A percentile compares a stretch with the other conserved stretches of the same genome.
Conservation (phyloP, 1,140 invertebrate species). For the silkworm (Bombyx mori) region ASM3026992v2 NC_085111.1:12129501-12130000, state of each 20-base stretch:
- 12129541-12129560: slow-evolving; percentile 49
- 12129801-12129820: slow-evolving; percentile 65
- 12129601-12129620: slow-evolving; percentile 14
- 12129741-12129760: slow-evolving; percentile 69
- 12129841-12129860: slow-evolving; percentile 56
- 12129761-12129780: slow-evolving; percentile 57
- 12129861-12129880: slow-evolving; percentile 63
- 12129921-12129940: not conserved
- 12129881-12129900: slow-evolving; percentile 42
- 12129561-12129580: slow-evolving; percentile 22
- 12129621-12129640: slow-evolving; percentile 41
- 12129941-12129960: not conserved
- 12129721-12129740: slow-evolving; percentile 67
- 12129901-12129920: slow-evolving; percentile 27
- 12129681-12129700: slow-evolving; percentile 64
- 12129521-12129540: slow-evolving; percentile 56
- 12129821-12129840: slow-evolving; percentile 58
- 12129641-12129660: slow-evolving; percentile 58
- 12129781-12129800: slow-evolving; percentile 45
- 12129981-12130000: slow-evolving; percentile 1
- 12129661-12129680: slow-evolving; percentile 51
- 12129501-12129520: slow-evolving; percentile 50
- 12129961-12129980: not conserved
- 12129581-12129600: slow-evolving; percentile 28
- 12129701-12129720: slow-evolving; percentile 55